These are phyloP conservation scores for Orchestes rusci DNA, from an alignment of 2,888 invertebrate species.

Conservation along the genomic window DNA sequence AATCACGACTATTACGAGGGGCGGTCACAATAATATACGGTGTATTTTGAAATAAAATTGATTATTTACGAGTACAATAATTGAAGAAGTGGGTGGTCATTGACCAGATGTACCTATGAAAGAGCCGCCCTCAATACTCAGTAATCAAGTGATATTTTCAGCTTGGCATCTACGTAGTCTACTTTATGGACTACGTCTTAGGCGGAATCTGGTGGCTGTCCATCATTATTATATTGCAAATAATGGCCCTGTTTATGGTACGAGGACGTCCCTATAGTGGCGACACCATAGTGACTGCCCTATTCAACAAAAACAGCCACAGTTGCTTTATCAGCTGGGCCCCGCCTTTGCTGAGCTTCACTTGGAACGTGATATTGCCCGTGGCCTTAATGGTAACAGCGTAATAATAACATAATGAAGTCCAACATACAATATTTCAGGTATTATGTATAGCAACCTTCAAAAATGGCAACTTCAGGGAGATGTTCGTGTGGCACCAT, in stretches of 20 bases:
- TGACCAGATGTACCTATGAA: too few relatives aligned
- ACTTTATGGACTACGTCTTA: conserved; percentile 77
- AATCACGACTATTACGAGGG: too few relatives aligned
- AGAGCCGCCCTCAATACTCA: too few relatives aligned
- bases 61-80: too few relatives aligned
- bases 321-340: conserved; percentile 50
- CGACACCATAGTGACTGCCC: conserved; percentile 58
- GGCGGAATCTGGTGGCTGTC: conserved; percentile 86
- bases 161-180: conserved; percentile 74
- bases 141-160: conserved; percentile 35
- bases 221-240: conserved; percentile 66
- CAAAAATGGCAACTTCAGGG: conserved; percentile 60
- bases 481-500: conserved; percentile 60
- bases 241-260: conserved; percentile 78
- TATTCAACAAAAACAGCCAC: conserved; percentile 47
- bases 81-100: too few relatives aligned
- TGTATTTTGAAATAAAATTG: too few relatives aligned
- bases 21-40: too few relatives aligned
- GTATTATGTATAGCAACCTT: conserved; percentile 63
- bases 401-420: too few relatives aligned
- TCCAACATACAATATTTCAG: conserved; percentile 42
- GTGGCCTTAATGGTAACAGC: conserved; percentile 72
- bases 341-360: conserved; percentile 68
- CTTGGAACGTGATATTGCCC: conserved; percentile 83
- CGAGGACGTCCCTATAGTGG: conserved; percentile 82